Base-by-base conservation (phyloP, 2,113 vertebrate species). In the Marmota flaviventris region DNA sequence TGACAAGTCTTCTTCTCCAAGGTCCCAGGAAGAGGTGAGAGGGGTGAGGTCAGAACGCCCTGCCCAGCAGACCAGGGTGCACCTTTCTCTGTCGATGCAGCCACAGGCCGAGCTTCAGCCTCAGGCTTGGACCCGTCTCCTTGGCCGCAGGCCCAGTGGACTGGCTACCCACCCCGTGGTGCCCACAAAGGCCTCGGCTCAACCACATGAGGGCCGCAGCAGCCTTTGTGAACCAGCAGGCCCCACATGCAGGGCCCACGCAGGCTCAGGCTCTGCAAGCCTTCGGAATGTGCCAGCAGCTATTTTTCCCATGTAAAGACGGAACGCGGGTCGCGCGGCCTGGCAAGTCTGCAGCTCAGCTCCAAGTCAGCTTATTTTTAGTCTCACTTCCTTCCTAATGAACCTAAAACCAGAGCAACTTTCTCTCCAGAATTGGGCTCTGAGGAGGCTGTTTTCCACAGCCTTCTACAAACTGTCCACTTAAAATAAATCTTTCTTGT, bases 1-100 rank as follows among this genome's bases (percentile, higher is more conserved):
- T 1, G n/a, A 51, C 84, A 29, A 45, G 34, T 1, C 11, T 51
- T 8, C 11, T 3, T 56, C 32, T 61, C 24, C 39, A 0, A 13
- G 56, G 48, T 1, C 11, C 53, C 29, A 4, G 69, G 34, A 51
- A 20, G 16, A 51, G 37, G 25, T 2, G 34, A 17, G 4, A 56
- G 20, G 1, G 0, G 3, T 12, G 18, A 25, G 27, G 45, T 45
- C 4, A 1, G 0, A n/a, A 37, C 3, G 2, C 2, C 2, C 8
- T 11, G 3, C 25, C 14, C 22, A 1, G 0, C 1, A 10, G 32
- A 2, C 7, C 22, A 1, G 0, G 0, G 17, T 4, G 39, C 2
- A 5, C 0, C 24, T 7, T 8, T 39, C 42, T 63, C 34, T 13
- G 8, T 24, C 12, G 3, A 27, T 9, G n/a, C 67, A 58, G 0